Percentiles rank a stretch among this genome's conserved stretches.
These are phyloP conservation scores for Stegodyphus mimosarum DNA, from an alignment of 1,140 invertebrate genomes.

Conservation along the genomic window DNA sequence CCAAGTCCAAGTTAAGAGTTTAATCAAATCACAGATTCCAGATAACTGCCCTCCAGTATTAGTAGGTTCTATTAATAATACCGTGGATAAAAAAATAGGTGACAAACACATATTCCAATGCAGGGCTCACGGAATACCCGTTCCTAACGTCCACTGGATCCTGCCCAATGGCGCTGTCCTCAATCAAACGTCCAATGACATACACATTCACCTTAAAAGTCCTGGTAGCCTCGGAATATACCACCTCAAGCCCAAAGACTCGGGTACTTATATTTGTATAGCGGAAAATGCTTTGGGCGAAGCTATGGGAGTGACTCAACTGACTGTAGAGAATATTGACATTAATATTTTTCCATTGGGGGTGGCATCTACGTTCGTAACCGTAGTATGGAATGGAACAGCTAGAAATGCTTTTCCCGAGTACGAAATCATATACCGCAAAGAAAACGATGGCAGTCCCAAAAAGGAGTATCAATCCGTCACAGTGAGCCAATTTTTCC, in stretches of 20 bases:
- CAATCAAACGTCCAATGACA: slow-evolving; percentile 65
- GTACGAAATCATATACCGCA: slow-evolving; percentile 68
- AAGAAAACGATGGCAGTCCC: slow-evolving; percentile 20
- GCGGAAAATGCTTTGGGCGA: slow-evolving; percentile 64
- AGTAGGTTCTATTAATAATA: slow-evolving; percentile 65
- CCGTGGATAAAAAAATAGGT: slow-evolving; percentile 67
- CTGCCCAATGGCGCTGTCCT: slow-evolving; percentile 67
- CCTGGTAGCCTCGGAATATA: slow-evolving; percentile 67
- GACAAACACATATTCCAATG: slow-evolving; percentile 69
- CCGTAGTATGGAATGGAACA: slow-evolving; percentile 70
- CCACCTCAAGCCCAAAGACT: slow-evolving; percentile 65
- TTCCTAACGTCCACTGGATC: slow-evolving; percentile 69
- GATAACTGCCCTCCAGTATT: slow-evolving; percentile 66
- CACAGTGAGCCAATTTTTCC: slow-evolving; percentile 63
- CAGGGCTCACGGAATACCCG: slow-evolving; percentile 68
- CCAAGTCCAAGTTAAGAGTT: slow-evolving; percentile 64
- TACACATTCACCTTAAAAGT: slow-evolving; percentile 65
- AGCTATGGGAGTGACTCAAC: slow-evolving; percentile 58
- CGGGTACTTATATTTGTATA: slow-evolving; percentile 65
- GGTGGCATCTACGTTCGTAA: slow-evolving; percentile 68
- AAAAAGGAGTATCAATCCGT: slow-evolving; percentile 58
- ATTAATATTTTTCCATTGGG: slow-evolving; percentile 67
- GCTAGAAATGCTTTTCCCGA: slow-evolving; percentile 67
- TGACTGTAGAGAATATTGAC: slow-evolving; percentile 68
- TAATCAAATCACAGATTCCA: slow-evolving; percentile 65